These are phyloP conservation scores for Cydia pomonella DNA, from an alignment of 1,140 invertebrate genomes.

Conservation along the genomic window DNA sequence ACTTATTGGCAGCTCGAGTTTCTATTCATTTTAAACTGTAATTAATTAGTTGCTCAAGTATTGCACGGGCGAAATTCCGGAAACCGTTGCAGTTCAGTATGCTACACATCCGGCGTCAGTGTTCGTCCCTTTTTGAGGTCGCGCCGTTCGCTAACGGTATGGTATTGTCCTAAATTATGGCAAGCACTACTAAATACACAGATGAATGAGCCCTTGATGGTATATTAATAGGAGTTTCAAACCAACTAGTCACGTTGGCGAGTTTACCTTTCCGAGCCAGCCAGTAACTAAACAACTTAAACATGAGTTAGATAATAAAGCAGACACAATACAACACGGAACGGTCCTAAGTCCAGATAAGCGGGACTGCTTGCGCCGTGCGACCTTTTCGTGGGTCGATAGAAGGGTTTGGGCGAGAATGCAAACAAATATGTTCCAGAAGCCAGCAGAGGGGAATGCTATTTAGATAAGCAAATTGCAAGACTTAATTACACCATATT, in stretches of 20 bases:
- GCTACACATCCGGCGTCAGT: slow-evolving; percentile 59
- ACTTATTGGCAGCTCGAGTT: not conserved
- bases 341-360: slow-evolving; percentile 11
- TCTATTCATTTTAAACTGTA: not conserved
- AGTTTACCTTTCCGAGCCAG: slow-evolving; percentile 11
- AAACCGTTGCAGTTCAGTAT: slow-evolving; percentile 62
- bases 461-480: slow-evolving; percentile 34
- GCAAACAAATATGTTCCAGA: slow-evolving; percentile 33
- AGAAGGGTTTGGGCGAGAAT: slow-evolving; percentile 28
- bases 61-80: slow-evolving; percentile 48
- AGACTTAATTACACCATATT: slow-evolving; percentile 28
- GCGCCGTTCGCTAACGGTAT: slow-evolving; percentile 66
- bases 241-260: slow-evolving; percentile 2
- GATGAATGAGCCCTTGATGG: slow-evolving; percentile 40
- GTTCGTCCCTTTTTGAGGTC: slow-evolving; percentile 60
- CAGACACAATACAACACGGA: slow-evolving; percentile 26
- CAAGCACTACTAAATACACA: slow-evolving; percentile 33
- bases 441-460: slow-evolving; percentile 12
- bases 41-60: slow-evolving; percentile 16
- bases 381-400: slow-evolving; percentile 32
- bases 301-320: slow-evolving; percentile 22
- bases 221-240: slow-evolving; percentile 40
- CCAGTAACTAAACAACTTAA: slow-evolving; percentile 17
- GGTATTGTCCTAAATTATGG: slow-evolving; percentile 44
- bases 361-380: slow-evolving; percentile 5